phyloP scores from a whole-genome alignment of 2,888 invertebrate genomes.

The Galerucella calmariensis region DNA sequence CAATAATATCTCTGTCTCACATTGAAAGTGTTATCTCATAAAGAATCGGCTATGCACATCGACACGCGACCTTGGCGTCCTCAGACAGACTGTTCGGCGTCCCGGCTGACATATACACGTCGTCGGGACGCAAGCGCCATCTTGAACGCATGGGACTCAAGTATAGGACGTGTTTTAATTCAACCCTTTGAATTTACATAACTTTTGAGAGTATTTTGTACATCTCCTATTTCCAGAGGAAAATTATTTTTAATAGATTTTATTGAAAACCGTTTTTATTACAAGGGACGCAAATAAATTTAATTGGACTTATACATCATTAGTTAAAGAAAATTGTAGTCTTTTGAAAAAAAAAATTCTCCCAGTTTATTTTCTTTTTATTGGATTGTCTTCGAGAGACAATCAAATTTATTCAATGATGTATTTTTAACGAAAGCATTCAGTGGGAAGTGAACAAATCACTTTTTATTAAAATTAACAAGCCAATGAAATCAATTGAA shows the following conservation, averaged over 20 bases:
- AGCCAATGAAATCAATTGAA: too few relatives aligned
- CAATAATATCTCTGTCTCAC: slow-evolving; percentile 24
- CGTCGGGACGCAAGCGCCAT: slow-evolving; percentile 60
- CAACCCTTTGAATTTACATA: slow-evolving; percentile 34
- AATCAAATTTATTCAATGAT: background rate
- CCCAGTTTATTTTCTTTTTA: too few relatives aligned
- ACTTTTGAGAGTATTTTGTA: slow-evolving; percentile 26
- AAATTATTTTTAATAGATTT: slow-evolving; percentile 10
- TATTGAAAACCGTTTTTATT: too few relatives aligned
- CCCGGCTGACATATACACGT: slow-evolving; percentile 57
- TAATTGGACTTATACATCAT: too few relatives aligned
- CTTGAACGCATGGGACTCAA: slow-evolving; percentile 35
- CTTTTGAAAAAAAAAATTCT: background rate
- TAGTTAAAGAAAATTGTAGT: background rate
- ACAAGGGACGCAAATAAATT: too few relatives aligned
- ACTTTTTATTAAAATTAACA: background rate
- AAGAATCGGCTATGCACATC: slow-evolving; percentile 36
- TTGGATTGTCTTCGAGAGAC: background rate
- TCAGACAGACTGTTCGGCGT: slow-evolving; percentile 64
- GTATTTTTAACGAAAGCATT: background rate
- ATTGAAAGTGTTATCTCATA: slow-evolving; percentile 27
- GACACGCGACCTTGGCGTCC: slow-evolving; percentile 60
- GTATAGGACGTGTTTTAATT: slow-evolving; percentile 34
- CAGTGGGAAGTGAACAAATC: background rate
- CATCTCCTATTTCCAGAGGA: slow-evolving; percentile 17